Conservation (phyloP, 2,797 vertebrate species). For the Gallinago stenura region DNA sequence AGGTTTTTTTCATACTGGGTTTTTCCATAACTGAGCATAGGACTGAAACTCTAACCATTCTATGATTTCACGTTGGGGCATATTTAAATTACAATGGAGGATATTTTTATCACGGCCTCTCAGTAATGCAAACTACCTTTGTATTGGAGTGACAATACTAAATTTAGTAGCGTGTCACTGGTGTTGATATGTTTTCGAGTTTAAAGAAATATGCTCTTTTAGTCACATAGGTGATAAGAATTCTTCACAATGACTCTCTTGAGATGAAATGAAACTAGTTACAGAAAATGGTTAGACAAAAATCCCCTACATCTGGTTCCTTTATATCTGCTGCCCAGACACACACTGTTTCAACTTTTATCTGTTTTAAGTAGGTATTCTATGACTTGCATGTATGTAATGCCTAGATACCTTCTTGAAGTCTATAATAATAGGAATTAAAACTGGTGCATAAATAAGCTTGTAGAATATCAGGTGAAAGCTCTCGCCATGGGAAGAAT, state of each 20-base stretch:
- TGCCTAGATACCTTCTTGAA: background rate
- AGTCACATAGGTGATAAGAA: background rate
- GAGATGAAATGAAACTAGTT: background rate
- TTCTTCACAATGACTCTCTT: background rate
- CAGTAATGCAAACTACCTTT: background rate
- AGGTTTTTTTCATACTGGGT: fast-evolving
- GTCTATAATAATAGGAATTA: background rate
- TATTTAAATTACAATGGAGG: background rate
- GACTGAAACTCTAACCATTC: background rate
- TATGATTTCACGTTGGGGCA: background rate
- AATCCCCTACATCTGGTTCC: background rate
- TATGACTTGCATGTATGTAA: background rate
- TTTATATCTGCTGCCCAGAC: background rate
- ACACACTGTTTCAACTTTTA: background rate
- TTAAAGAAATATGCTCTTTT: background rate
- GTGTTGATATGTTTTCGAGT: background rate
- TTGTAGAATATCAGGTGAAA: background rate
- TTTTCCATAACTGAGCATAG: background rate
- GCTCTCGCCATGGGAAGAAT: background rate
- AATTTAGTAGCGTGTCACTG: background rate
- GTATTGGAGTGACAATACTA: background rate
- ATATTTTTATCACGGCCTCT: background rate
- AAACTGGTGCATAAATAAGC: background rate
- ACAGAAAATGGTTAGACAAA: background rate
- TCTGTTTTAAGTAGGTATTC: background rate